Percentiles rank a stretch among this genome's conserved stretches.
Evolutionary conservation across 2,888 invertebrate genomes (phyloP).

Genomic region (Pycnomerus fuliginosus): DNA sequence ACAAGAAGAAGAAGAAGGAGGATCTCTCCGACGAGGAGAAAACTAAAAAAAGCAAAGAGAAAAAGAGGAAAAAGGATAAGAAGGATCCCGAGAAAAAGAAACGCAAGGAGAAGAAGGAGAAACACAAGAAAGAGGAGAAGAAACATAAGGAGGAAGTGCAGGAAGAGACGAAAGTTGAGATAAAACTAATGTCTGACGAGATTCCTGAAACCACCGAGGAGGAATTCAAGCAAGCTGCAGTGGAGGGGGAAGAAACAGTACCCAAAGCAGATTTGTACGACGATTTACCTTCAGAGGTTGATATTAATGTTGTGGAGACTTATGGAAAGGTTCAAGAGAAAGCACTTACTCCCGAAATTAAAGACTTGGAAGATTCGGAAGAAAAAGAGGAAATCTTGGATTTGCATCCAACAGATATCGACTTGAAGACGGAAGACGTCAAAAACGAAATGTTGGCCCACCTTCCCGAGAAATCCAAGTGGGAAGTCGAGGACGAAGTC

Average conservation of each 20-base stretch:
- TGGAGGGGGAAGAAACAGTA: conserved; percentile 52
- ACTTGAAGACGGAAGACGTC: conserved; percentile 55
- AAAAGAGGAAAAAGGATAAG: conserved; percentile 58
- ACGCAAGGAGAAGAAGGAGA: conserved; percentile 54
- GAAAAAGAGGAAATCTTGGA: conserved; percentile 61
- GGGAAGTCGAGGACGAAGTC: conserved; percentile 78
- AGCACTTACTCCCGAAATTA: conserved; percentile 29
- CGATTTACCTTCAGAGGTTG: conserved; percentile 58
- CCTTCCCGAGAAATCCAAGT: conserved; percentile 80
- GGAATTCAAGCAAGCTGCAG: conserved; percentile 34
- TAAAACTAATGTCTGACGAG: conserved; percentile 47
- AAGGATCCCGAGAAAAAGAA: conserved; percentile 53
- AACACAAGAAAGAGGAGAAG: conserved; percentile 47
- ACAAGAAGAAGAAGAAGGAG: conserved; percentile 44
- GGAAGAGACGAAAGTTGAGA: conserved; percentile 42
- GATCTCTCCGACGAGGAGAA: conserved; percentile 46
- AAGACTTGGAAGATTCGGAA: conserved; percentile 48
- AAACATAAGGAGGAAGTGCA: conserved; percentile 45
- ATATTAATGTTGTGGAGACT: conserved; percentile 55
- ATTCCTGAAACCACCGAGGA: conserved; percentile 21
- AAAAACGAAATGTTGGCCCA: conserved; percentile 67
- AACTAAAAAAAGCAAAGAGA: conserved; percentile 52
- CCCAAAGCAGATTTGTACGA: conserved; percentile 59
- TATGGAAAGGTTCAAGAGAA: conserved; percentile 34
- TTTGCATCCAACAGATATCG: conserved; percentile 60